Evolutionary conservation across 2,888 invertebrate species (phyloP).

Genomic region (Mythimna ferrago): DNA sequence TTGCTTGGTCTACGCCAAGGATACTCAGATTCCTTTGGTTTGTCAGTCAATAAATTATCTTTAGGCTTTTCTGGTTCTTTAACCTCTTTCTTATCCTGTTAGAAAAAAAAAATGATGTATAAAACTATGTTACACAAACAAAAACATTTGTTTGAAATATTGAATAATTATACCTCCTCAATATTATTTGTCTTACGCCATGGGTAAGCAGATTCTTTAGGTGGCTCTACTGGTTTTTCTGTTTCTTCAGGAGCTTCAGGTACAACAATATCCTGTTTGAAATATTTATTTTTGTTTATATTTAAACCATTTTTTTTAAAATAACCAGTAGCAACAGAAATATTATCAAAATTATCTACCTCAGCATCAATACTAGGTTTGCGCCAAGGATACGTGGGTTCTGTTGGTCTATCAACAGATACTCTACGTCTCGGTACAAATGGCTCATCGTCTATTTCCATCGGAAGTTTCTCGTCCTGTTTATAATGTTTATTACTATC

Average conservation of each 20-base stretch:
- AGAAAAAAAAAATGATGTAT: slow-evolving; percentile 1
- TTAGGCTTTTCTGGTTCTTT: slow-evolving; percentile 53
- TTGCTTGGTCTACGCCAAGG: slow-evolving; percentile 67
- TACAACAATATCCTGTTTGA: slow-evolving; percentile 42
- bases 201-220: slow-evolving; percentile 51
- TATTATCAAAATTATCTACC: slow-evolving; percentile 44
- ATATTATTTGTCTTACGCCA: slow-evolving; percentile 56
- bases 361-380: slow-evolving; percentile 52
- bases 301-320: background rate
- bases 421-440: slow-evolving; percentile 45
- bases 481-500: slow-evolving; percentile 10
- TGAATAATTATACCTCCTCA: slow-evolving; percentile 57
- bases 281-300: slow-evolving; percentile 10
- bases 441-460: slow-evolving; percentile 49
- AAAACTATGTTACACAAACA: background rate
- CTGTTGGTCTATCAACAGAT: slow-evolving; percentile 59
- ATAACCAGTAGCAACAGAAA: background rate
- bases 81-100: slow-evolving; percentile 57
- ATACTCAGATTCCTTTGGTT: slow-evolving; percentile 54
- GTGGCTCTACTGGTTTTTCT: slow-evolving; percentile 33
- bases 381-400: slow-evolving; percentile 62
- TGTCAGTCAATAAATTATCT: slow-evolving; percentile 46
- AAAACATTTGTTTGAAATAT: background rate
- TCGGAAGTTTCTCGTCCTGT: slow-evolving; percentile 49
- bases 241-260: slow-evolving; percentile 41